A percentile compares a stretch with the other conserved stretches of the same genome.
Evolutionary conservation across 2,113 vertebrate genomes (phyloP).

Genomic region (Bostrychus sinensis): DNA sequence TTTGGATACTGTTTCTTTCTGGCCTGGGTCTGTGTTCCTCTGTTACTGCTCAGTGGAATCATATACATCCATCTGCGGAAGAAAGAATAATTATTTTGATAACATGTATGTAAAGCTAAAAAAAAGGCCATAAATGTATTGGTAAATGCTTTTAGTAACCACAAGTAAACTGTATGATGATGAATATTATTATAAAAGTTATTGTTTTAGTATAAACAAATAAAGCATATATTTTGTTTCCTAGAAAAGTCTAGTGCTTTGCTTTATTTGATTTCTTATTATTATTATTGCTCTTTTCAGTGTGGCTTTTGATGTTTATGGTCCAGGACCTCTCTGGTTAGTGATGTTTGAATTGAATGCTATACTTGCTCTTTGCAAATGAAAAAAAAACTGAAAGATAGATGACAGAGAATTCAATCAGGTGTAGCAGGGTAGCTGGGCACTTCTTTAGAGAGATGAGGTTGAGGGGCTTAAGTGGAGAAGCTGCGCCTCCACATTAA

Average conservation of each 20-base stretch:
- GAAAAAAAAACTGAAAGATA: too few relatives aligned
- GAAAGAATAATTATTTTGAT: constrained; percentile 76
- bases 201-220: not conserved
- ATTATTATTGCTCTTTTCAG: too few relatives aligned
- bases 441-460: too few relatives aligned
- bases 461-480: too few relatives aligned
- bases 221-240: not conserved
- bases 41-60: constrained; percentile 83
- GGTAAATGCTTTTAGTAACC: not conserved
- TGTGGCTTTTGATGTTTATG: too few relatives aligned
- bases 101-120: not conserved
- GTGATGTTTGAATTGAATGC: too few relatives aligned
- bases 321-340: too few relatives aligned
- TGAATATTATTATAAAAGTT: not conserved
- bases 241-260: not conserved
- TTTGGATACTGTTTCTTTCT: constrained; percentile 89
- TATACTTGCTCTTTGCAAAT: too few relatives aligned
- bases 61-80: constrained; percentile 90
- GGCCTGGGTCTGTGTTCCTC: constrained; percentile 87
- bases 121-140: not conserved
- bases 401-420: too few relatives aligned
- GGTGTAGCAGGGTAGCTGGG: too few relatives aligned
- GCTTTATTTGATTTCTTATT: not conserved
- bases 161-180: not conserved
- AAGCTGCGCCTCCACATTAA: too few relatives aligned